phyloP scores from a whole-genome alignment of 2,797 vertebrate species.

The Microcaecilia unicolor region DNA sequence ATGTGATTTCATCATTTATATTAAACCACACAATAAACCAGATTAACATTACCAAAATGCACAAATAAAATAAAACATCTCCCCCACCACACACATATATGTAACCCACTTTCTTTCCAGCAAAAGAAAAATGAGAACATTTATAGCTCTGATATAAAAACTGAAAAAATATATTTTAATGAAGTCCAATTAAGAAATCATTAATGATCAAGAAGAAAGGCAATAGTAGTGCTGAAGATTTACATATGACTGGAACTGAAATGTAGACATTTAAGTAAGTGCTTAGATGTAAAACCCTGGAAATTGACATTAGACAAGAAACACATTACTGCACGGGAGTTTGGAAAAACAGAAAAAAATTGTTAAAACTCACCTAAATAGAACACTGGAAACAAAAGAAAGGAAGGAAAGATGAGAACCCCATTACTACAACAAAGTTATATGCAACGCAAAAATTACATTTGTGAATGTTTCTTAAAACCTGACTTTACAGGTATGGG shows the following conservation, averaged over 20 bases:
- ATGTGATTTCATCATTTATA: constrained; percentile 3
- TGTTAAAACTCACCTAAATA: constrained; percentile 61
- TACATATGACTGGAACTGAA: constrained; percentile 24
- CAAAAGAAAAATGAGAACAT: constrained; percentile 48
- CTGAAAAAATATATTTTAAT: constrained; percentile 21
- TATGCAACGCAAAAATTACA: constrained; percentile 10
- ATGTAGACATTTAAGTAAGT: constrained; percentile 38
- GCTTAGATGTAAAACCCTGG: constrained; percentile 21
- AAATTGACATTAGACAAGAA: constrained; percentile 23
- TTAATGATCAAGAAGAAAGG: too few species aligned
- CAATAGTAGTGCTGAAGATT: constrained; percentile 38
- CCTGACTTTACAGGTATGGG: too few species aligned
- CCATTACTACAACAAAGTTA: constrained; percentile 17
- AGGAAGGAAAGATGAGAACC: constrained; percentile 45
- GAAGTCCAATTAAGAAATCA: constrained; percentile 35
- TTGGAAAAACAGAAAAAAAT: constrained; percentile 26
- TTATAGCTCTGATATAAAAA: constrained; percentile 43
- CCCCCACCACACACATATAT: too few species aligned
- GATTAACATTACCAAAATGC: constrained; percentile 19
- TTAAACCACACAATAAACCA: too few species aligned
- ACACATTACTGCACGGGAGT: constrained; percentile 22
- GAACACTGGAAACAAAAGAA: constrained; percentile 51
- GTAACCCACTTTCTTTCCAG: constrained; percentile 27
- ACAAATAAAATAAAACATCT: too few species aligned
- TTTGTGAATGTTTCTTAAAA: too few species aligned